Base-by-base conservation (phyloP, 2,797 vertebrate species). In the Potorous gilbertii region DNA sequence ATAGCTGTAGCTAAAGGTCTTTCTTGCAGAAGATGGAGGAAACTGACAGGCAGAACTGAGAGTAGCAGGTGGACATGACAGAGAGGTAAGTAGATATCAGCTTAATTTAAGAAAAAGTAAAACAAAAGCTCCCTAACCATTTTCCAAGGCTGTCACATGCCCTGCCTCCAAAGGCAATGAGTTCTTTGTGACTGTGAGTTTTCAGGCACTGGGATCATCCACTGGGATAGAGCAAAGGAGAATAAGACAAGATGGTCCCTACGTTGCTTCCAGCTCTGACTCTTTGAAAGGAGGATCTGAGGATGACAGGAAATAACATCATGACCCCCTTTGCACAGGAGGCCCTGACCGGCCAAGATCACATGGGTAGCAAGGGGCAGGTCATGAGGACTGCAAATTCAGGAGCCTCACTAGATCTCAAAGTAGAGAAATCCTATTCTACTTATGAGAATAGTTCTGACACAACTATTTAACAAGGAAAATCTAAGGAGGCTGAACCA, bases 391-490 rank as follows among this genome's bases (percentile, higher is more conserved):
- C 66, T 18, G 18, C 34, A 62, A 34, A 62, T 66, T n/a, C 62
- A 81, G 24, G 5, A 9, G 24, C n/a, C 66, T 46, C n/a, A 46
- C n/a, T 46, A 46, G 8, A 81, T 81, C n/a, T 81, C 21, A 24
- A 81, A 81, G 18, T 24, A 24, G 18, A 46, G 74, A 81, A 81
- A 81, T 81, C 21, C 18, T 46, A 81, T 81, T 46, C 21, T 27
- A 46, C 0, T 59, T 11, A 52, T 87, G 95, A 66, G 91, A 96
- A 96, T 28, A 90, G 59, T 57, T 66, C 66, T 74, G n/a, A n/a
- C 34, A 95, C 55, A 87, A 62, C 96, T 54, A 92, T 74, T 46
- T 90, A 91, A 93, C 66, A 94, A 94, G 95, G n/a, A 90, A 94
- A 97, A 95, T 66, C 27, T 94, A 24, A 74, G 66, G 87, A 96